Percentiles rank a stretch among this genome's conserved stretches.
Evolutionary conservation across 2,113 vertebrate genomes (phyloP).

Genomic region (Reinhardtius hippoglossoides): DNA sequence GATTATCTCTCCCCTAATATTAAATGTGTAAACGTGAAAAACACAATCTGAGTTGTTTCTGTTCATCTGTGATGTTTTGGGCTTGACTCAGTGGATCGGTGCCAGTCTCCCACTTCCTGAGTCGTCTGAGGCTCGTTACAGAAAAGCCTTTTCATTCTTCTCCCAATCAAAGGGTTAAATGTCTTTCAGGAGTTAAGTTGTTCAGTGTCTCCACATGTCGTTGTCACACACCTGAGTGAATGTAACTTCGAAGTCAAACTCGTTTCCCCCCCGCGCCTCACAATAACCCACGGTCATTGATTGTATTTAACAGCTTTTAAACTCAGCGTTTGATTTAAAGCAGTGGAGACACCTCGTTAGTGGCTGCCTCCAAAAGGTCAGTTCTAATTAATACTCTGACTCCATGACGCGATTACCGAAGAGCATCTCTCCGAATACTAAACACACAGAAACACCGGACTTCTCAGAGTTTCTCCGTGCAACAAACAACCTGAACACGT

Average conservation of each 20-base stretch:
- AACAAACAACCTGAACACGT: background rate
- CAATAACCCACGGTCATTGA: conserved; percentile 52
- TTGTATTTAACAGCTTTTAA: conserved; percentile 52
- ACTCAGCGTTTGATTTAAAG: conserved; percentile 61
- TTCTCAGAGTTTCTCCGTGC: background rate
- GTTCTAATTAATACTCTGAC: conserved; percentile 69
- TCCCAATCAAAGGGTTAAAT: background rate
- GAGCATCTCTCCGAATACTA: conserved; percentile 50
- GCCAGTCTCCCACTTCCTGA: too few relatives aligned
- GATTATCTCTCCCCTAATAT: too few relatives aligned
- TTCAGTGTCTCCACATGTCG: background rate
- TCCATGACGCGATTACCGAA: conserved; percentile 59
- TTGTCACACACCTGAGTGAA: background rate
- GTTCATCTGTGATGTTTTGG: too few relatives aligned
- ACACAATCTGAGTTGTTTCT: too few relatives aligned
- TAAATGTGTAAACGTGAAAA: too few relatives aligned
- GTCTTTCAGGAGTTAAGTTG: background rate
- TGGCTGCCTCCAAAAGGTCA: conserved; percentile 65
- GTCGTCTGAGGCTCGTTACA: background rate
- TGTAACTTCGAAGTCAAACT: background rate
- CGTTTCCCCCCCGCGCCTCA: background rate
- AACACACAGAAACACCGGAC: conserved; percentile 36
- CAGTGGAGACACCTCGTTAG: conserved; percentile 49
- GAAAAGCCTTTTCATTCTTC: background rate
- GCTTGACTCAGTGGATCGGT: too few relatives aligned